Percentiles rank a stretch among this genome's conserved stretches.
Evolutionary conservation across 1,140 invertebrate genomes (phyloP).

Genomic region (Eupristina koningsbergeri): DNA sequence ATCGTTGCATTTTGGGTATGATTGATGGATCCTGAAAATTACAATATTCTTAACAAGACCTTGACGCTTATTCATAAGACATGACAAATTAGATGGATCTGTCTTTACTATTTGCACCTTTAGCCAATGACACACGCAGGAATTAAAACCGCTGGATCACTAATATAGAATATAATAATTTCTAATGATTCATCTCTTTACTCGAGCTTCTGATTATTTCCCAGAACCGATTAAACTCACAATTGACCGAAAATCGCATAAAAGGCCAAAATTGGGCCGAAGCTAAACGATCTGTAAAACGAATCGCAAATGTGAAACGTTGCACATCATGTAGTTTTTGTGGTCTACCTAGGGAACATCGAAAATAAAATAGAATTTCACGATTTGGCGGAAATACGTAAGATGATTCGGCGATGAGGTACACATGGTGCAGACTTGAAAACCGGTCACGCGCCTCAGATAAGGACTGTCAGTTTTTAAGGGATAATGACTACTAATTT

Average conservation of each 20-base stretch:
- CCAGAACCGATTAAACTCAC: background rate
- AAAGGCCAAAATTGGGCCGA: background rate
- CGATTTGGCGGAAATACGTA: background rate
- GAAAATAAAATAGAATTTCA: background rate
- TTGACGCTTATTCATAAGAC: background rate
- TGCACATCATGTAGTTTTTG: background rate
- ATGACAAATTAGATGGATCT: background rate
- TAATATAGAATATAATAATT: background rate
- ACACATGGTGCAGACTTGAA: background rate
- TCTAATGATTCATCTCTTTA: background rate
- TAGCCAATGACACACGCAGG: background rate
- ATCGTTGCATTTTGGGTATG: background rate
- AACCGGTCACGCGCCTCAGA: conserved; percentile 11
- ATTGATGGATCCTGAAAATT: background rate
- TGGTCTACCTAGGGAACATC: background rate
- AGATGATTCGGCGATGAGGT: background rate
- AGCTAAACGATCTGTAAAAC: conserved; percentile 9
- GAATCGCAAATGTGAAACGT: conserved; percentile 13
- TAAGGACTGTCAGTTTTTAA: background rate
- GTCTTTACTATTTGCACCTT: background rate
- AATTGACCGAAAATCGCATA: conserved; percentile 1
- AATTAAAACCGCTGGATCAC: too few species aligned
- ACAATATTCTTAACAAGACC: background rate
- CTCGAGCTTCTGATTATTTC: background rate
- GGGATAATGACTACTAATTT: conserved; percentile 40